phyloP scores from a whole-genome alignment of 2,113 vertebrate species.

The Stictonetta naevosa region DNA sequence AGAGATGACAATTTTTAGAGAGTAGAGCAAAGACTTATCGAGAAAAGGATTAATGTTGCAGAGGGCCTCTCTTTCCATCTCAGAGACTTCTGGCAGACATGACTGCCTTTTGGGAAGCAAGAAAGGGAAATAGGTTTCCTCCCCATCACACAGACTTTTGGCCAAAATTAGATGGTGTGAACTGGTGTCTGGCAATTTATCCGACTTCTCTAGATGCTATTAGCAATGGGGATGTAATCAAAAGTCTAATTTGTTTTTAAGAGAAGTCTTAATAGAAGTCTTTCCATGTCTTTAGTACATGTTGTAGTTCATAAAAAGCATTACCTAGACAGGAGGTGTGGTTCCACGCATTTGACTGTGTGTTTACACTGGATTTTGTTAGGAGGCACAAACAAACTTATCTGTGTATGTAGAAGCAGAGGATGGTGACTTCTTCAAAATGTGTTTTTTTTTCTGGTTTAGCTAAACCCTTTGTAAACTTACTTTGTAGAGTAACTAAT shows the following conservation, averaged over 20 bases:
- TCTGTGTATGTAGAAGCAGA: background rate
- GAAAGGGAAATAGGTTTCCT: background rate
- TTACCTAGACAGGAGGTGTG: background rate
- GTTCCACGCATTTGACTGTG: background rate
- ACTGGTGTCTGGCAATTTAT: background rate
- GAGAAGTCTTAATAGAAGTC: rapidly evolving
- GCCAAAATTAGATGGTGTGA: background rate
- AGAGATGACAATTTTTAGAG: background rate
- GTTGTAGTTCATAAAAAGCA: background rate
- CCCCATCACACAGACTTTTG: background rate
- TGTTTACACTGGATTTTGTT: background rate
- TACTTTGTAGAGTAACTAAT: background rate
- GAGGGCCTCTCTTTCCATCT: background rate
- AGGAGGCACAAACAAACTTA: background rate
- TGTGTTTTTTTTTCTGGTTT: background rate
- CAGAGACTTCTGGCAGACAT: background rate
- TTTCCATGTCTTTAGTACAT: rapidly evolving
- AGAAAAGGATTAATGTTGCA: background rate
- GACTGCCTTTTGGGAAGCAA: background rate
- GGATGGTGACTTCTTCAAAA: background rate
- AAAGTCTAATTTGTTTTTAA: background rate
- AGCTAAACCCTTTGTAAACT: background rate
- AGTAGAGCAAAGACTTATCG: background rate
- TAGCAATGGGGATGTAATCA: background rate
- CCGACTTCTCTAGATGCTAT: background rate